phyloP scores from a whole-genome alignment of 2,888 invertebrate species.

The Chouioia cunea region DNA sequence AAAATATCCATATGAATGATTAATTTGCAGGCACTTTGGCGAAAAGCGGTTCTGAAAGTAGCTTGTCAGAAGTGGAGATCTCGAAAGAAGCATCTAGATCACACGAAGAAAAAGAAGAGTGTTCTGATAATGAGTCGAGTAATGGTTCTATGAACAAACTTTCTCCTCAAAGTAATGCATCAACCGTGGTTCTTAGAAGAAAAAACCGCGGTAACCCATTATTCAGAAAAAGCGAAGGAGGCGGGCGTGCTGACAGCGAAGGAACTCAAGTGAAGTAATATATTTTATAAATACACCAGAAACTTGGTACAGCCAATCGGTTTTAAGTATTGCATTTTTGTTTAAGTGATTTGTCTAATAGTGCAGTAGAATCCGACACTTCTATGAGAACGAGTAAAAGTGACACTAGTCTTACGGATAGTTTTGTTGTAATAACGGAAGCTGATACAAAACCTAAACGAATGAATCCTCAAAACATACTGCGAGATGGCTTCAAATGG shows the following conservation, averaged over 20 bases:
- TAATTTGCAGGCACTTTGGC: constrained; percentile 70
- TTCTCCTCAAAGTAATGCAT: constrained; percentile 60
- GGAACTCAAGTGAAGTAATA: constrained; percentile 62
- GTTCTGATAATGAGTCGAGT: constrained; percentile 76
- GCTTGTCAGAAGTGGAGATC: constrained; percentile 83
- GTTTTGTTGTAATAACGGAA: constrained; percentile 85
- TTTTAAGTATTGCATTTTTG: constrained; percentile 8
- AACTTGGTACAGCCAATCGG: background rate
- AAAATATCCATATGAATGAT: constrained; percentile 4
- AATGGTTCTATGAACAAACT: constrained; percentile 62
- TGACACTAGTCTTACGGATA: constrained; percentile 90
- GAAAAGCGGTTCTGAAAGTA: constrained; percentile 91
- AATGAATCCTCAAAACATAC: constrained; percentile 67
- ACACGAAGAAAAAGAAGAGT: constrained; percentile 80
- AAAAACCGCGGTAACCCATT: constrained; percentile 77
- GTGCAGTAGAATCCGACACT: constrained; percentile 60
- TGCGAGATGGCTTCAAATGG: constrained; percentile 83
- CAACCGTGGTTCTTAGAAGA: constrained; percentile 73
- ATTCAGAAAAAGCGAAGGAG: constrained; percentile 78
- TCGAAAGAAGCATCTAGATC: constrained; percentile 79
- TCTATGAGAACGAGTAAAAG: constrained; percentile 88
- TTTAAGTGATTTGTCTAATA: constrained; percentile 56
- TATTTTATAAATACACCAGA: background rate
- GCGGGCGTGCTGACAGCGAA: constrained; percentile 65
- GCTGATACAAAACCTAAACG: constrained; percentile 69